phyloP scores from a whole-genome alignment of 2,113 vertebrate genomes.

The Myrmecobius fasciatus region DNA sequence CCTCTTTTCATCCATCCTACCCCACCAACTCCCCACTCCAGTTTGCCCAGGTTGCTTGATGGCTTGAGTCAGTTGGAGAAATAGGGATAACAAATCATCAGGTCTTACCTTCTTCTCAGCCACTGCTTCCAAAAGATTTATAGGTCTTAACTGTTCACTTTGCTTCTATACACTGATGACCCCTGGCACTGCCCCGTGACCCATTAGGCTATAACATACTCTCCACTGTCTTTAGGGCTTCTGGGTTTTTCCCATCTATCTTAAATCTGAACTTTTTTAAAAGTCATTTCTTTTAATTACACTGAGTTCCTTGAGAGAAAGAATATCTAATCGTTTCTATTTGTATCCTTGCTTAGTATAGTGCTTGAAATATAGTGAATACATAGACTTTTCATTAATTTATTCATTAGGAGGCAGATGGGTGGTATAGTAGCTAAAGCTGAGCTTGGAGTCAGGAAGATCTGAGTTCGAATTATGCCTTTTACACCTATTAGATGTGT shows the following conservation, averaged over 20 bases:
- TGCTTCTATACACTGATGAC: background rate
- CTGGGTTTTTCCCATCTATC: background rate
- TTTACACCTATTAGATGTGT: background rate
- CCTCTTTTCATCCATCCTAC: background rate
- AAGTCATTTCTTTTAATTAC: background rate
- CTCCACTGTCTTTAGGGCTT: background rate
- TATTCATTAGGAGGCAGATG: background rate
- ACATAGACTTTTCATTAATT: background rate
- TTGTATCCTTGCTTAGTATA: background rate
- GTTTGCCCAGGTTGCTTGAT: background rate
- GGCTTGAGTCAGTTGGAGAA: background rate
- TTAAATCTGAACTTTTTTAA: background rate
- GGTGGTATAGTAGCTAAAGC: background rate
- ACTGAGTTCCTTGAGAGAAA: background rate
- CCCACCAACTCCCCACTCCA: background rate
- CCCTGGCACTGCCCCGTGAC: background rate
- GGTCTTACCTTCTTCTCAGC: background rate
- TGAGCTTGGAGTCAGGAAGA: background rate
- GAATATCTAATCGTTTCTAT: background rate
- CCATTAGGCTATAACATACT: background rate
- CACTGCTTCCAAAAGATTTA: background rate
- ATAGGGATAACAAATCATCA: background rate
- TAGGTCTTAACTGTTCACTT: background rate
- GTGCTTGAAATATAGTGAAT: background rate
- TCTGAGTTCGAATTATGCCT: background rate